These are phyloP conservation scores for Lacanobia wlatinum DNA, from an alignment of 2,888 invertebrate genomes.

Conservation along the genomic window DNA sequence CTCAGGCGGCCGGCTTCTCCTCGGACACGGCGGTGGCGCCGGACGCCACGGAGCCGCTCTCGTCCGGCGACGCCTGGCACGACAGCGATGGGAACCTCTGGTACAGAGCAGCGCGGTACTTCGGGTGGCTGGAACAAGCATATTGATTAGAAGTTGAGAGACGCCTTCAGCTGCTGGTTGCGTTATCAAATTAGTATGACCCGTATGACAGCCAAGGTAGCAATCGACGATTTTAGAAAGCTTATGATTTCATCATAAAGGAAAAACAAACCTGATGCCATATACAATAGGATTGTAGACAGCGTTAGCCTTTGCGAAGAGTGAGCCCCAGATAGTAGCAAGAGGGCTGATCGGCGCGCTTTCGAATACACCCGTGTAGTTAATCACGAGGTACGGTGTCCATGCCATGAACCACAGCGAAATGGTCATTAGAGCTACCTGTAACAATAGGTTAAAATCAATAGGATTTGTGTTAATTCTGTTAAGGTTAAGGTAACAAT, in stretches of 20 bases:
- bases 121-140: conserved; percentile 92
- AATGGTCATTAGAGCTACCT: conserved; percentile 97
- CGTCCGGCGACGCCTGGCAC: conserved; percentile 92
- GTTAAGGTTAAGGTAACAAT: no score
- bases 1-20: conserved; percentile 92
- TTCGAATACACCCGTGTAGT: conserved; percentile 95
- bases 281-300: conserved; percentile 98
- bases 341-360: conserved; percentile 94
- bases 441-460: conserved; percentile 22
- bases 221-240: neutral
- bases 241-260: neutral
- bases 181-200: neutral
- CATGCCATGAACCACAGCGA: conserved; percentile 98
- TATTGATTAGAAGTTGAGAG: neutral
- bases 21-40: conserved; percentile 93
- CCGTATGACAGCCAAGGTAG: no score
- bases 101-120: conserved; percentile 94
- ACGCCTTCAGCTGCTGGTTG: neutral
- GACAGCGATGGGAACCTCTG: conserved; percentile 94
- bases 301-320: conserved; percentile 97
- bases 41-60: conserved; percentile 92
- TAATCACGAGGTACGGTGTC: conserved; percentile 97
- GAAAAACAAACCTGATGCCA: conserved; percentile 94
- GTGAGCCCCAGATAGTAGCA: conserved; percentile 96
- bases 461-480: neutral